Conservation (phyloP, 2,888 invertebrate species). For the Prenolepis imparis region DNA sequence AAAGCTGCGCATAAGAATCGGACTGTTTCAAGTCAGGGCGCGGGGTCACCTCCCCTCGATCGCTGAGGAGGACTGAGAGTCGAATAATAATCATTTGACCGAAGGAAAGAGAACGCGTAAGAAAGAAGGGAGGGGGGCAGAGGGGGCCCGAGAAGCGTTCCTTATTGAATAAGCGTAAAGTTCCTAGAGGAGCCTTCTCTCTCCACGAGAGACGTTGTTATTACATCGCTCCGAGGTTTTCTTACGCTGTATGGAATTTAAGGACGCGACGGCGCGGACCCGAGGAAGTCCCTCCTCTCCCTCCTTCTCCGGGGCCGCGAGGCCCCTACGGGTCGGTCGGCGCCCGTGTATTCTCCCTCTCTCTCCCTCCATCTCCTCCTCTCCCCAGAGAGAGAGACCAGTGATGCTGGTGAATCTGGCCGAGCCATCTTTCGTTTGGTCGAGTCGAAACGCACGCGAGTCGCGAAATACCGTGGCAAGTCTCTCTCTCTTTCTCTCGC, state of each 20-base stretch:
- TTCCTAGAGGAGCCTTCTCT: slow-evolving; percentile 22
- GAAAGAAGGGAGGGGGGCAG: no score
- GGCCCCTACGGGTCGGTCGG: slow-evolving; percentile 15
- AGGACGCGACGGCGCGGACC: slow-evolving; percentile 53
- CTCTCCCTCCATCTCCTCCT: neutral
- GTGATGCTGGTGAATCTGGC: slow-evolving; percentile 71
- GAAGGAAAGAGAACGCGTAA: slow-evolving; percentile 23
- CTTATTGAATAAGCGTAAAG: slow-evolving; percentile 71
- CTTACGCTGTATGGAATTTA: slow-evolving; percentile 67
- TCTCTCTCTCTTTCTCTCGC: slow-evolving; percentile 32
- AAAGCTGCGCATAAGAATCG: slow-evolving; percentile 46
- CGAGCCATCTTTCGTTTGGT: slow-evolving; percentile 71
- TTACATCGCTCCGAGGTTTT: slow-evolving; percentile 65
- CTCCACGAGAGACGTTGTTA: slow-evolving; percentile 57
- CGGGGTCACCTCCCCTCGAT: slow-evolving; percentile 18
- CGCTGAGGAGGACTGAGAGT: slow-evolving; percentile 4
- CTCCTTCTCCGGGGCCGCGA: slow-evolving; percentile 57
- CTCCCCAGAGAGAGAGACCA: slow-evolving; percentile 60
- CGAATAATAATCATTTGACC: slow-evolving; percentile 51
- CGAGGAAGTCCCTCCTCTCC: slow-evolving; percentile 58
- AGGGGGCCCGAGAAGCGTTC: neutral
- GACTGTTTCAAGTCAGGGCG: slow-evolving; percentile 36
- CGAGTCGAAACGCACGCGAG: slow-evolving; percentile 77
- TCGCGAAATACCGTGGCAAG: slow-evolving; percentile 73
- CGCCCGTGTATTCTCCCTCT: slow-evolving; percentile 31